Conservation (phyloP, 2,113 vertebrate genomes). For the Macaca fascicularis region DNA sequence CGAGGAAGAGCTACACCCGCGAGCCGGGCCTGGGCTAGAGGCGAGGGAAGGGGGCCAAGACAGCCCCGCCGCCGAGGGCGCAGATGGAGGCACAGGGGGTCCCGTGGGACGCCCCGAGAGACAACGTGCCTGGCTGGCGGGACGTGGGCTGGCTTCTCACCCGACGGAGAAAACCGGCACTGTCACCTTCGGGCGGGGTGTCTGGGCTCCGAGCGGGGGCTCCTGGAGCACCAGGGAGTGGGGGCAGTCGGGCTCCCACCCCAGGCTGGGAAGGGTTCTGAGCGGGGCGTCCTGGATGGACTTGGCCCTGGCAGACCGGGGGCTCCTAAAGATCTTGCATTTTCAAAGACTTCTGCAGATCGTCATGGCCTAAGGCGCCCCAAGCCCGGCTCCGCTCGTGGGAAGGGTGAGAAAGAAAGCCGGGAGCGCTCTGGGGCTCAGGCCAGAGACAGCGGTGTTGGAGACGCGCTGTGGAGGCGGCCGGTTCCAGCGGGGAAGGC, state of each 20-base stretch:
- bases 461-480: not conserved
- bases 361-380: not conserved
- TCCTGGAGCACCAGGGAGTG: not conserved
- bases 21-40: not conserved
- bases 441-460: not conserved
- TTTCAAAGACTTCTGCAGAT: not conserved
- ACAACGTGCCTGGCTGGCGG: not conserved
- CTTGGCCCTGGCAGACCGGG: accelerated
- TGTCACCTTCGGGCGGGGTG: not conserved
- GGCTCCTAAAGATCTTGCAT: not conserved
- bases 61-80: not conserved
- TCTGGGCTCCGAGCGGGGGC: too few relatives aligned
- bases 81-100: too few relatives aligned
- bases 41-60: not conserved
- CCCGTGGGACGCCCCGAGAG: not conserved
- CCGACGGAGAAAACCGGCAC: not conserved
- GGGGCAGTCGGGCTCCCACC: not conserved
- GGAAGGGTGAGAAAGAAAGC: not conserved
- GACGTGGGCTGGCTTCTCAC: not conserved
- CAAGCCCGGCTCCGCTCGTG: not conserved
- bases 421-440: not conserved
- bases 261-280: not conserved
- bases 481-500: not conserved
- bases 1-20: not conserved
- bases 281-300: accelerated